Evolutionary conservation across 2,113 vertebrate species (phyloP).

Genomic region (Pyrgilauda ruficollis): DNA sequence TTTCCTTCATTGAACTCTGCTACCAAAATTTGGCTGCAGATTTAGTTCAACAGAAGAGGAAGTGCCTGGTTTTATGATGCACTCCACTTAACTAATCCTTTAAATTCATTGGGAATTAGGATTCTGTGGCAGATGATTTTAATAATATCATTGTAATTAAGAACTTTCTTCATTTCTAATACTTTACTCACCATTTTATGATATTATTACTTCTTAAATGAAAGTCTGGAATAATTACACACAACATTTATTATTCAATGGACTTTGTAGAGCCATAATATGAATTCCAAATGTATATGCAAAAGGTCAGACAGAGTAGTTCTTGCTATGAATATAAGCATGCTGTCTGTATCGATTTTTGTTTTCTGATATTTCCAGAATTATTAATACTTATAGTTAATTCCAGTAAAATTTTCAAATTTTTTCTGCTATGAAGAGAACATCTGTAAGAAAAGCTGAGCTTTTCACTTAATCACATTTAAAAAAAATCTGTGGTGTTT

Average conservation of each 20-base stretch:
- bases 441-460: background rate
- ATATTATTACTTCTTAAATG: background rate
- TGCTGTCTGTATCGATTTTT: background rate
- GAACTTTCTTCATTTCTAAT: background rate
- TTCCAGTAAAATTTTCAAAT: background rate
- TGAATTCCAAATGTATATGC: background rate
- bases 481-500: accelerated
- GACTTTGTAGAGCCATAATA: background rate
- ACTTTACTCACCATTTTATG: background rate
- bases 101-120: background rate
- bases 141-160: background rate
- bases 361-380: background rate
- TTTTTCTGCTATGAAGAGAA: background rate
- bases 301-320: background rate
- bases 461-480: background rate
- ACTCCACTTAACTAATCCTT: background rate
- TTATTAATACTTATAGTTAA: background rate
- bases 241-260: background rate
- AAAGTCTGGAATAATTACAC: background rate
- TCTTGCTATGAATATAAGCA: background rate
- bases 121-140: background rate
- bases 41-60: background rate
- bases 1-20: background rate
- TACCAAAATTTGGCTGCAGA: background rate
- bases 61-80: background rate